Evolutionary conservation across 2,888 invertebrate genomes (phyloP).

Genomic region (Acrobasis suavella): DNA sequence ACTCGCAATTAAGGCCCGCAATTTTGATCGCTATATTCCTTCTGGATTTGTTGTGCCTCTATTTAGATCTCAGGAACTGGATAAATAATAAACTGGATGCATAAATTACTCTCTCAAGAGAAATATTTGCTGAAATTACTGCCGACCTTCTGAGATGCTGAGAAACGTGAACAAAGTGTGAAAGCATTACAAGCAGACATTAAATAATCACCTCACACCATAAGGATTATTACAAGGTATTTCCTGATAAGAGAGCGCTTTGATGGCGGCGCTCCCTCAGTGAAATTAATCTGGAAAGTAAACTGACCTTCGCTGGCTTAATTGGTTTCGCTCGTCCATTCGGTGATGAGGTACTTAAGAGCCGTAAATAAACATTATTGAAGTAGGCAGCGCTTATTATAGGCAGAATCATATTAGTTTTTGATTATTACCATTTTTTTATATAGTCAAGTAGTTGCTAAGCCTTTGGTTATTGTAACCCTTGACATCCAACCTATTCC

Average conservation of each 20-base stretch:
- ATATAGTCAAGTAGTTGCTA: background rate
- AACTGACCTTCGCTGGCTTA: slow-evolving; percentile 65
- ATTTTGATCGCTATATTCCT: background rate
- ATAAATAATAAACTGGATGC: background rate
- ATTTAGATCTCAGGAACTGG: background rate
- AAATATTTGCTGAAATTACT: background rate
- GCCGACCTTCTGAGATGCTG: background rate
- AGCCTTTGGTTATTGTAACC: no score
- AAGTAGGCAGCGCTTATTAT: slow-evolving; percentile 35
- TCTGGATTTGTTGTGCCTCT: background rate
- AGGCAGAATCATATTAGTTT: background rate
- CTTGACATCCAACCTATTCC: no score
- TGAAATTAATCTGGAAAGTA: slow-evolving; percentile 71
- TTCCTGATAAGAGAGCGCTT: slow-evolving; percentile 33
- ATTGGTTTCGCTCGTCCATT: slow-evolving; percentile 58
- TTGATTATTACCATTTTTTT: background rate
- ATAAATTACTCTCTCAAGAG: background rate
- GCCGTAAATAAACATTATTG: slow-evolving; percentile 52
- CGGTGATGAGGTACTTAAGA: slow-evolving; percentile 46
- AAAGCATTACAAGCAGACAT: slow-evolving; percentile 1
- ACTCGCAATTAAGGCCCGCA: background rate
- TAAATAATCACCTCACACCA: slow-evolving; percentile 5
- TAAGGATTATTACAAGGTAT: slow-evolving; percentile 29
- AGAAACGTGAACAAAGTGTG: background rate
- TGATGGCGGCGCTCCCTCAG: slow-evolving; percentile 51